Base-by-base conservation (phyloP, 2,113 vertebrate species). In the Ranitomeya imitator region DNA sequence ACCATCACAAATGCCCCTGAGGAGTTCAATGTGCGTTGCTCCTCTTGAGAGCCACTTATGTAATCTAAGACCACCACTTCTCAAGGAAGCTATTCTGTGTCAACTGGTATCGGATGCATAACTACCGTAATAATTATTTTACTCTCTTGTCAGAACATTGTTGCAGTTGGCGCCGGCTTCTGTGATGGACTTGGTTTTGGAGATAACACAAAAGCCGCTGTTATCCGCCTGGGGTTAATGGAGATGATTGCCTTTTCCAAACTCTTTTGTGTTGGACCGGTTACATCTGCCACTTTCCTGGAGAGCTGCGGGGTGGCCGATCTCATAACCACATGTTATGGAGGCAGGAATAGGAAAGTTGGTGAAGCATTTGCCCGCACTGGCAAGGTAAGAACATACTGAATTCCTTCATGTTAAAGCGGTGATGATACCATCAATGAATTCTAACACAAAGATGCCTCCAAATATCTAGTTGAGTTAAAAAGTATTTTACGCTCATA, bases 241-340 rank as follows among this genome's bases (percentile, higher is more conserved):
- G 98, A 99, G 95, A 99, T 99, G 98, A 98, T 99, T 0, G 91
- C 91, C 90, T 99, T 99, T 0, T 93, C 98, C 90, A 96, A 93
- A 86, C 52, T 99, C 84, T 97, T 99, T 95, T 99, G 98, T 91
- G 95, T 94, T n/a, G 91, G 97, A 71, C 45, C 91, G 2, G 96
- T 98, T 90, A 94, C 93, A 86, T 86, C 93, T 0, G 91, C 94
- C 93, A 99, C 96, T 65, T 99, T 99, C 94, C 92, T 99, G 94
- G 97, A 99, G 95, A 99, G 98, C 95, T 99, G 98, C 0, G 98
- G 98, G 0, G 78, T 99, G 0, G 98, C 98, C 0, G 98, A 99
- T 91, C 97, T 99, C 91, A 99, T 99, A 93, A 98, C 98, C 0
- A 99, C 98, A 90, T 99, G 98, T 94, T 99, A 99, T 0, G 97